phyloP scores from a whole-genome alignment of 2,888 invertebrate genomes.

The Trypoxylon attenuatum region DNA sequence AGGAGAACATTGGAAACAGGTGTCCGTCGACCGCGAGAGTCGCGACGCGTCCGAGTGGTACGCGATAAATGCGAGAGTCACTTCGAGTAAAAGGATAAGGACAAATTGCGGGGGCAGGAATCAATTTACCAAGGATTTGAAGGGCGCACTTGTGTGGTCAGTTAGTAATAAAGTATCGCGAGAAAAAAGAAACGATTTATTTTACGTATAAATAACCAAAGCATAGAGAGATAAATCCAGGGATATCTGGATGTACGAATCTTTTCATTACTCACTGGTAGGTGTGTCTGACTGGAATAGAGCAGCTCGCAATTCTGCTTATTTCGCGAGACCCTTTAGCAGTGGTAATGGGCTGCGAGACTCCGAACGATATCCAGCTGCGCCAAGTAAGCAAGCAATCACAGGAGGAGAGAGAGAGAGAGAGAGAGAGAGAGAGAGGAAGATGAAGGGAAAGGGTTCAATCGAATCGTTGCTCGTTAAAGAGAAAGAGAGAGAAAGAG shows the following conservation, averaged over 20 bases:
- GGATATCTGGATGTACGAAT: too few species aligned
- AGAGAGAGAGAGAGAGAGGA: conserved; percentile 10
- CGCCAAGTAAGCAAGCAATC: conserved; percentile 1
- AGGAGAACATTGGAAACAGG: too few species aligned
- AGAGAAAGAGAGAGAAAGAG: background rate
- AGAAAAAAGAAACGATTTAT: background rate
- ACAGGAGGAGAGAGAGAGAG: conserved; percentile 13
- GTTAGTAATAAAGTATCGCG: too few species aligned
- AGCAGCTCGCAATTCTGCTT: conserved; percentile 32
- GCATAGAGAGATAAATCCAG: too few species aligned
- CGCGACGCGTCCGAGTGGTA: background rate
- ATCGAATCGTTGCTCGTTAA: too few species aligned
- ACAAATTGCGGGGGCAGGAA: background rate
- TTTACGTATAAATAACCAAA: too few species aligned
- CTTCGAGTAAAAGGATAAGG: background rate
- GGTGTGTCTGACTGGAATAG: too few species aligned
- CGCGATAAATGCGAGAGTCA: background rate
- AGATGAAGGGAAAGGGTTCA: background rate
- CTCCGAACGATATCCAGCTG: conserved; percentile 9
- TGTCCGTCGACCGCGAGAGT: background rate
- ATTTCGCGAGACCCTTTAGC: conserved; percentile 38
- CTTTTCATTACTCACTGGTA: too few species aligned
- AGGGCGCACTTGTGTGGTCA: background rate
- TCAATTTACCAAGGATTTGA: background rate
- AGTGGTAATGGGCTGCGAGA: conserved; percentile 32